phyloP scores from a whole-genome alignment of 2,797 vertebrate genomes.

The Pseudomugil tenellus region DNA sequence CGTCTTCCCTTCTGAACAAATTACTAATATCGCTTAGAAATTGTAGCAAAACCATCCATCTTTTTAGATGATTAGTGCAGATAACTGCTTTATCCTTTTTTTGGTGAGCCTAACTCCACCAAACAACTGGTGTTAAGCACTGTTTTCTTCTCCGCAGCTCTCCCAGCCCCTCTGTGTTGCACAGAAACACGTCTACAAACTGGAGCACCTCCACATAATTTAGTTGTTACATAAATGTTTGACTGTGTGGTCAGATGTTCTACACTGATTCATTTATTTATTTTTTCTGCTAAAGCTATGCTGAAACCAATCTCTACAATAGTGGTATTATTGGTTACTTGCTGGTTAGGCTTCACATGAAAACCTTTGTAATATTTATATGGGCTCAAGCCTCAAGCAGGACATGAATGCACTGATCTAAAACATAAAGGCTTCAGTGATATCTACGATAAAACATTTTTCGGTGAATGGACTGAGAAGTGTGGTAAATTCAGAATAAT shows the following conservation, averaged over 20 bases:
- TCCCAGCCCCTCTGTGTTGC: too few species aligned
- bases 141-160: not conserved
- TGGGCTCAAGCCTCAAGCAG: conserved; percentile 23
- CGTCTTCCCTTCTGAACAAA: too few species aligned
- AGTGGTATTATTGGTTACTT: not conserved
- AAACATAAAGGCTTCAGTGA: conserved; percentile 23
- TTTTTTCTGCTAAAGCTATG: conserved; percentile 17
- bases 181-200: not conserved
- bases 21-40: too few species aligned
- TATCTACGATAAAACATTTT: conserved; percentile 21
- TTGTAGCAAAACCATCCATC: too few species aligned
- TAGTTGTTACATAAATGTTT: conserved; percentile 1
- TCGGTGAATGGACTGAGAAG: conserved; percentile 39
- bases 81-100: too few species aligned
- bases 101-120: too few species aligned
- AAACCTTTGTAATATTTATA: conserved; percentile 32
- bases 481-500: conserved; percentile 48
- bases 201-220: not conserved
- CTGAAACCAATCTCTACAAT: conserved; percentile 19
- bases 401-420: conserved; percentile 24
- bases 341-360: conserved; percentile 42
- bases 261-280: conserved; percentile 6
- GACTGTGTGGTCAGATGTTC: conserved; percentile 1
- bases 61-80: too few species aligned
- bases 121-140: not conserved